Evolutionary conservation across 2,797 vertebrate genomes (phyloP).

Genomic region (Pachyuromys duprasi): DNA sequence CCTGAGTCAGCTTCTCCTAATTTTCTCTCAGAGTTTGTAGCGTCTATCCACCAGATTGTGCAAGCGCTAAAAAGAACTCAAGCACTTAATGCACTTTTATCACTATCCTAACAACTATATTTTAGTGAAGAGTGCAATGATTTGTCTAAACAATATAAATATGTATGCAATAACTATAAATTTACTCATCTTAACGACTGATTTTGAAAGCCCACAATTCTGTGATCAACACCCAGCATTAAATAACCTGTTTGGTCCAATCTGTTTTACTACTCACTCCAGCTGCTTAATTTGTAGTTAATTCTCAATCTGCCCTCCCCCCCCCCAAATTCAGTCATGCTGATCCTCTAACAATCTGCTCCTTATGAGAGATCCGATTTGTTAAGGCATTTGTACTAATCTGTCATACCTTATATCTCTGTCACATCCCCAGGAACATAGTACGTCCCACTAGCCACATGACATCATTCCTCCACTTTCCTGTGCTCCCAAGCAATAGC

Average conservation of each 20-base stretch:
- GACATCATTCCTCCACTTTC: not conserved
- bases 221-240: conserved; percentile 9
- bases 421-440: conserved; percentile 38
- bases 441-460: not conserved
- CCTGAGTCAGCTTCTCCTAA: not conserved
- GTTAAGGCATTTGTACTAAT: conserved; percentile 35
- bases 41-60: not conserved
- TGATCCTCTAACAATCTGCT: conserved; percentile 17
- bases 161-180: not conserved
- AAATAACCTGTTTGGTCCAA: conserved; percentile 18
- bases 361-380: not conserved
- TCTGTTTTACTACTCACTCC: conserved; percentile 16
- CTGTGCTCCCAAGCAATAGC: conserved; percentile 3
- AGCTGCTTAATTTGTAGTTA: conserved; percentile 18
- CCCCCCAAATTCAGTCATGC: conserved; percentile 34
- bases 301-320: too few species aligned
- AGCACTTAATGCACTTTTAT: not conserved
- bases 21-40: not conserved
- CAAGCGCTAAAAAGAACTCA: not conserved
- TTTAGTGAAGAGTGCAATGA: not conserved
- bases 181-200: not conserved
- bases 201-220: not conserved
- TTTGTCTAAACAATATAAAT: not conserved
- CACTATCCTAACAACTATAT: not conserved
- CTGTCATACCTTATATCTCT: not conserved